Conservation (phyloP, 2,113 vertebrate species). For the Cinclus cinclus region DNA sequence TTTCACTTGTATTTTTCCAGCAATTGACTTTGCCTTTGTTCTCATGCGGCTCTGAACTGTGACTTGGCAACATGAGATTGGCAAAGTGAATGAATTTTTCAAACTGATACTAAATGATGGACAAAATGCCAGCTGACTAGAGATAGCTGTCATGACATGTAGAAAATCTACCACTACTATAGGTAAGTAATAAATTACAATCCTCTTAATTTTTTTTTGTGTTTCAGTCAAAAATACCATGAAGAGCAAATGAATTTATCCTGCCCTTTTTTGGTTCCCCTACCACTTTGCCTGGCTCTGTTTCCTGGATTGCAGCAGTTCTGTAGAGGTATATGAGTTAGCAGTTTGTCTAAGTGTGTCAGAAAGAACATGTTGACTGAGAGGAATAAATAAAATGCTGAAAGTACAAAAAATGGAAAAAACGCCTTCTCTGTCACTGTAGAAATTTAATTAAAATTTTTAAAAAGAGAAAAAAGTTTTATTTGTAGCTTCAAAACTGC, state of each 20-base stretch:
- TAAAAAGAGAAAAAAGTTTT: background rate
- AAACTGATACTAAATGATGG: background rate
- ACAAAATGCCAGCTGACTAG: background rate
- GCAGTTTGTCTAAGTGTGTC: background rate
- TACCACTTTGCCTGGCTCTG: background rate
- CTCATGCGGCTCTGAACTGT: background rate
- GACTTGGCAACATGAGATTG: background rate
- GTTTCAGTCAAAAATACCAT: background rate
- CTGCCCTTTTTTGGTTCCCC: background rate
- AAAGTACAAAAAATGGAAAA: background rate
- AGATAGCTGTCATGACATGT: background rate
- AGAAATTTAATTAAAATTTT: background rate
- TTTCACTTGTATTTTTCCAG: constrained; percentile 8
- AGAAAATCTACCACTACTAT: background rate
- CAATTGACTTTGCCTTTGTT: constrained; percentile 17
- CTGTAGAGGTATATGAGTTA: background rate
- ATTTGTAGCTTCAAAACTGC: background rate
- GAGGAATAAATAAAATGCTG: background rate
- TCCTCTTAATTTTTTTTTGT: background rate
- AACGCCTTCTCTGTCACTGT: background rate
- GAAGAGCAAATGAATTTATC: background rate
- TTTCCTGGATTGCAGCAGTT: background rate
- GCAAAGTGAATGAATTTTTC: background rate
- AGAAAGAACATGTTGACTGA: background rate
- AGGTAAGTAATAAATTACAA: background rate